Percentiles rank a stretch among this genome's conserved stretches.
Evolutionary conservation across 2,888 invertebrate genomes (phyloP).

Genomic region (Eupeodes luniger): DNA sequence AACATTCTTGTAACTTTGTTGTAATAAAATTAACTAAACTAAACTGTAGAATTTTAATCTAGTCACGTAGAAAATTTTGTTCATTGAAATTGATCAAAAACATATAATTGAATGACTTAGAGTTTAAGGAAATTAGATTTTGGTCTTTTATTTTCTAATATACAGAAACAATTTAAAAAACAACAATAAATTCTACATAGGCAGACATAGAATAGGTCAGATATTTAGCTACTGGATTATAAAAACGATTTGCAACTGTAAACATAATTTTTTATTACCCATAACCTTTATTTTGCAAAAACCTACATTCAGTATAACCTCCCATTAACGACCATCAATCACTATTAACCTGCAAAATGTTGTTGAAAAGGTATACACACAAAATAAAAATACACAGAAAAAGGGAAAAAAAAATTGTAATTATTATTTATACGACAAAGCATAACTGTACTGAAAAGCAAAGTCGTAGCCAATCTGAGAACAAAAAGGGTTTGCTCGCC

Average conservation of each 20-base stretch:
- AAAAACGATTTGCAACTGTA: constrained; percentile 14
- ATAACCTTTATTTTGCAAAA: constrained; percentile 53
- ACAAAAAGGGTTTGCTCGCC: no score
- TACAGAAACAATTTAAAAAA: neutral
- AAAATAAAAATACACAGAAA: constrained; percentile 2
- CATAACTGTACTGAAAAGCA: constrained; percentile 48
- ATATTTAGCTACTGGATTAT: neutral
- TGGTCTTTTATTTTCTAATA: no score
- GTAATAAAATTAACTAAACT: no score
- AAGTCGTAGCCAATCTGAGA: neutral
- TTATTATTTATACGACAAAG: constrained; percentile 53
- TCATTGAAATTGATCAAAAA: no score
- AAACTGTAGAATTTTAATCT: no score
- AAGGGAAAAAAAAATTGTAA: constrained; percentile 11
- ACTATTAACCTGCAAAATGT: constrained; percentile 44
- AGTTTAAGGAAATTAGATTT: no score
- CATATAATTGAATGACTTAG: no score
- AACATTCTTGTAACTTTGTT: no score
- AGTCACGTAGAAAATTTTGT: no score
- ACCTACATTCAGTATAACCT: constrained; percentile 53
- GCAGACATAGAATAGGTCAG: neutral
- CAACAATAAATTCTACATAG: neutral
- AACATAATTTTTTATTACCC: constrained; percentile 13
- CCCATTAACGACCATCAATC: constrained; percentile 65
- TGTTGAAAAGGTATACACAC: constrained; percentile 5